phyloP scores from a whole-genome alignment of 2,113 vertebrate genomes.

The Morone saxatilis region DNA sequence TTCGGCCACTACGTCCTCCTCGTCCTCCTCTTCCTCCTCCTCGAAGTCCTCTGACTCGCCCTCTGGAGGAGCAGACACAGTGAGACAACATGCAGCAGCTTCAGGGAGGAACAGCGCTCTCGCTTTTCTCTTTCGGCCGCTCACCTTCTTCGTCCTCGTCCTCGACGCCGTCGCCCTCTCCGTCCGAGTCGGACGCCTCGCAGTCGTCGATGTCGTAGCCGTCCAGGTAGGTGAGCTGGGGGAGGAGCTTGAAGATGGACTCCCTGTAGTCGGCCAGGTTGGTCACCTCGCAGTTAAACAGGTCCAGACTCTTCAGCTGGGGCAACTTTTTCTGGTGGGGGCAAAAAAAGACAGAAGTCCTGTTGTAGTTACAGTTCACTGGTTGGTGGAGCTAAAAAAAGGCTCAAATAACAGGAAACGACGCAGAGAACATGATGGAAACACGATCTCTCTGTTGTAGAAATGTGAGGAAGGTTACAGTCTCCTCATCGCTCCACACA shows the following conservation, averaged over 20 bases:
- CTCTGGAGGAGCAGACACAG: conserved; percentile 53
- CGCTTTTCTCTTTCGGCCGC: too few species aligned
- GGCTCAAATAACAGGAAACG: too few species aligned
- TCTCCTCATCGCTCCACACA: too few species aligned
- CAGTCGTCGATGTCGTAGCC: conserved; percentile 87
- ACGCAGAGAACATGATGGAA: too few species aligned
- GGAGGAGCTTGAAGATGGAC: conserved; percentile 87
- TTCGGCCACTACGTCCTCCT: conserved; percentile 71
- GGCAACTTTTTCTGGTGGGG: conserved; percentile 85
- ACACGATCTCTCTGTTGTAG: too few species aligned
- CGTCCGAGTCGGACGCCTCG: conserved; percentile 88
- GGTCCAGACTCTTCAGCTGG: conserved; percentile 86
- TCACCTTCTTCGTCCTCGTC: conserved; percentile 87
- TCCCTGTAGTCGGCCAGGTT: conserved; percentile 88
- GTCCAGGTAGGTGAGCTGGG: conserved; percentile 88
- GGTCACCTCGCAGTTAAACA: conserved; percentile 90
- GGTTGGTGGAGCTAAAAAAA: too few species aligned
- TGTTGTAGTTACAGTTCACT: too few species aligned
- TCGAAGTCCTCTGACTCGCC: conserved; percentile 84
- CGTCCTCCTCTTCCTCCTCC: conserved; percentile 87
- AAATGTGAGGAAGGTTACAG: too few species aligned
- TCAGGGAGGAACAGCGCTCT: too few species aligned
- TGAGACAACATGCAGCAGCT: not conserved
- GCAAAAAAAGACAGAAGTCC: too few species aligned
- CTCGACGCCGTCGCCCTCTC: conserved; percentile 86